Conservation (phyloP, 2,888 invertebrate genomes). For the Apoderus coryli region DNA sequence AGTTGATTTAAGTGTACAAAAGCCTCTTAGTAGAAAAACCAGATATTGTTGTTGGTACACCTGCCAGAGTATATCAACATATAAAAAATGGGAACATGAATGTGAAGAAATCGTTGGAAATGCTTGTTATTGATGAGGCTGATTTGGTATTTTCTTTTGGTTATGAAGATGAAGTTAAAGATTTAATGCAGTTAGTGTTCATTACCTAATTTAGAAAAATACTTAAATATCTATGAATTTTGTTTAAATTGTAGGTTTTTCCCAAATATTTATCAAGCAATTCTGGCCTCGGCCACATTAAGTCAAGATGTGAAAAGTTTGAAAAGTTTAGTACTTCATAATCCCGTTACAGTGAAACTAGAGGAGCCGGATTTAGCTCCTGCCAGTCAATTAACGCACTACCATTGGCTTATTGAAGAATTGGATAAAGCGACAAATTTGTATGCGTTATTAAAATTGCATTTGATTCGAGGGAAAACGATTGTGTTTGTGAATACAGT, state of each 20-base stretch:
- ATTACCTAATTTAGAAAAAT: no score
- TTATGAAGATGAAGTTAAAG: conserved; percentile 76
- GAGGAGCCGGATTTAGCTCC: conserved; percentile 90
- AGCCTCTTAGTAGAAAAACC: conserved; percentile 64
- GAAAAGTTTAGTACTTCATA: conserved; percentile 86
- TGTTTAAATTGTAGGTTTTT: conserved; percentile 39
- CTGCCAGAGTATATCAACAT: conserved; percentile 67
- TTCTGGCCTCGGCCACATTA: conserved; percentile 91
- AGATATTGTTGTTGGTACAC: conserved; percentile 84
- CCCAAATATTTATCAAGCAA: conserved; percentile 80
- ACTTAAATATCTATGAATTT: conserved; percentile 10
- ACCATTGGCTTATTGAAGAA: conserved; percentile 79
- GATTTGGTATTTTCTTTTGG: conserved; percentile 97
- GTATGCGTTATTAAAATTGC: conserved; percentile 80
- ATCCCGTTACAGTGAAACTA: conserved; percentile 85
- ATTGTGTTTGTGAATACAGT: conserved; percentile 96
- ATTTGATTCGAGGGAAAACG: conserved; percentile 84
- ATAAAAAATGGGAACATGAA: conserved; percentile 57
- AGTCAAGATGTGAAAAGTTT: conserved; percentile 82
- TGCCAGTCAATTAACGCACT: conserved; percentile 74
- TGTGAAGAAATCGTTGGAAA: conserved; percentile 62
- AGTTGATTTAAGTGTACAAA: conserved; percentile 53
- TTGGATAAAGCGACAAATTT: conserved; percentile 92
- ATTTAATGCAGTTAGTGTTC: conserved; percentile 32
- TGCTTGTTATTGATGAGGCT: conserved; percentile 95